These are phyloP conservation scores for Engraulis encrasicolus DNA, from an alignment of 2,113 vertebrate genomes.

Conservation along the genomic window DNA sequence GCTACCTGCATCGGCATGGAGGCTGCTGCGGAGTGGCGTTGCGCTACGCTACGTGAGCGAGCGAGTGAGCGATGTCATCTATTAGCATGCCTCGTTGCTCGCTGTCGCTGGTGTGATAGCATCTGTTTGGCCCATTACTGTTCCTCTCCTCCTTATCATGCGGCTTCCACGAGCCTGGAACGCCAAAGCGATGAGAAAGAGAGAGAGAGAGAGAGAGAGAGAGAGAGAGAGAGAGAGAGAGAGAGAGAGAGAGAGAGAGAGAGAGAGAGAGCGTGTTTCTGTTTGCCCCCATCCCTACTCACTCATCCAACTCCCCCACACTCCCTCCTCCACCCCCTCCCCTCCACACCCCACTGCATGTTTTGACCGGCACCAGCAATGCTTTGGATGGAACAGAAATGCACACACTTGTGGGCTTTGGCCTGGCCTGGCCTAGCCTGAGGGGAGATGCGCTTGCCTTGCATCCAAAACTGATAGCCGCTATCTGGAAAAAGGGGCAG, in stretches of 20 bases:
- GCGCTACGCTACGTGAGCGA: too few species aligned
- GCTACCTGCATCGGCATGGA: background rate
- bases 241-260: too few species aligned
- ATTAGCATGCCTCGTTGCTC: background rate
- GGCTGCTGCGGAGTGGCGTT: too few species aligned
- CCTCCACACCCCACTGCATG: background rate
- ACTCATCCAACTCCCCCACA: too few species aligned
- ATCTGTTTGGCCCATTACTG: background rate
- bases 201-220: too few species aligned
- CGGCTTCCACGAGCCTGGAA: background rate
- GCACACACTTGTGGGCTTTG: too few species aligned
- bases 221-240: too few species aligned
- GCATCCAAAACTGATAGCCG: background rate
- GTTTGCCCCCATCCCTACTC: too few species aligned
- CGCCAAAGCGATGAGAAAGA: background rate
- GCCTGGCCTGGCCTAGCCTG: too few species aligned
- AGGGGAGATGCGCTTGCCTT: background rate
- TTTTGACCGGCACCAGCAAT: background rate
- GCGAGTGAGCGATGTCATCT: background rate
- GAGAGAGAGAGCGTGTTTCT: too few species aligned
- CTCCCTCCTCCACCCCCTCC: too few species aligned
- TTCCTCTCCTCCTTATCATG: too few species aligned
- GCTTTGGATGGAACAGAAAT: background rate
- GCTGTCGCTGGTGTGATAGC: background rate
- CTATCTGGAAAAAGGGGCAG: background rate